A percentile compares a stretch with the other conserved stretches of the same genome.
These are phyloP conservation scores for Rhingia campestris DNA, from an alignment of 2,888 invertebrate species.

Conservation along the genomic window DNA sequence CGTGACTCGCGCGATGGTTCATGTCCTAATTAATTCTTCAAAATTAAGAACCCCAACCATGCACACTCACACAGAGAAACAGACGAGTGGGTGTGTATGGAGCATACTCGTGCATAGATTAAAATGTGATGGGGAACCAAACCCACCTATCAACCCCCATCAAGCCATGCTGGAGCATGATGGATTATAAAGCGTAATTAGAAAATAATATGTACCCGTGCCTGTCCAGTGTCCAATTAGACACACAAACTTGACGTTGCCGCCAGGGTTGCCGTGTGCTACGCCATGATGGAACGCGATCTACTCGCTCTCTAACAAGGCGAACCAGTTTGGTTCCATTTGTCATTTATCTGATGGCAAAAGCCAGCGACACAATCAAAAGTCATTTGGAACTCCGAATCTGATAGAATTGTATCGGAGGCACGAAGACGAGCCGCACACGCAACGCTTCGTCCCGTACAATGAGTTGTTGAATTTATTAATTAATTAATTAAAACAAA, in stretches of 20 bases:
- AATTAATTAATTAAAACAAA: conserved; percentile 74
- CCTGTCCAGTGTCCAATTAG: conserved; percentile 68
- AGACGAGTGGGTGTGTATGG: conserved; percentile 28
- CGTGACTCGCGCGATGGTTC: conserved; percentile 40
- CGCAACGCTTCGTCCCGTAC: conserved; percentile 63
- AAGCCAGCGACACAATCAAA: conserved; percentile 5
- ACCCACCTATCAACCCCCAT: conserved; percentile 71
- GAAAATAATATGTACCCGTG: conserved; percentile 66
- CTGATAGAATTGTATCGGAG: conserved; percentile 46
- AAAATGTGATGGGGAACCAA: conserved; percentile 52
- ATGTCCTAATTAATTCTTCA: conserved; percentile 63
- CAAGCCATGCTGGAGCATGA: conserved; percentile 48
- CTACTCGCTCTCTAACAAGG: conserved; percentile 48
- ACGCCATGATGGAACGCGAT: conserved; percentile 6
- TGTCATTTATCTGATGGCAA: conserved; percentile 22
- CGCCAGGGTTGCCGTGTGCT: conserved; percentile 40
- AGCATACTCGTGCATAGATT: conserved; percentile 2
- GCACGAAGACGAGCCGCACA: conserved; percentile 33
- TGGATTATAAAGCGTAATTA: conserved; percentile 69
- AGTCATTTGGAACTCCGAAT: conserved; percentile 7
- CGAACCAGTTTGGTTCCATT: conserved; percentile 30
- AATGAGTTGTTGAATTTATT: conserved; percentile 74
- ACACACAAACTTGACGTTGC: conserved; percentile 59
- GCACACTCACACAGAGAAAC: conserved; percentile 3
- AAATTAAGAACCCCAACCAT: conserved; percentile 53